Base-by-base conservation (phyloP, 2,888 invertebrate species). In the Agrotis ipsilon region DNA sequence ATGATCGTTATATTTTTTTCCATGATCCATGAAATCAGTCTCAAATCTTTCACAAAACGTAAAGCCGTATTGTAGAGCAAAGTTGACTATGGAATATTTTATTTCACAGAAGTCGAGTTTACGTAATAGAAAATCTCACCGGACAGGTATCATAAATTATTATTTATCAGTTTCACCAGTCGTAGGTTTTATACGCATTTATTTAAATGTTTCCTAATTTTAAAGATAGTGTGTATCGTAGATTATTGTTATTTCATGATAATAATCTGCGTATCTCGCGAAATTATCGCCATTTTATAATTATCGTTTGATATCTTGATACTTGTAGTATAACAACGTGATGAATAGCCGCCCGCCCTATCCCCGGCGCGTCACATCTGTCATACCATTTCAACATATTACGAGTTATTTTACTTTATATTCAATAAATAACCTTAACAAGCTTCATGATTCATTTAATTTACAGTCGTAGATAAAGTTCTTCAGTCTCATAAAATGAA, bases 201-300 rank as follows among this genome's bases (percentile, higher is more conserved):
- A 39, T 63, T 75, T 49, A 51, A 66, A 45, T 16, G 3, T 46
- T 24, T n/a, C 11, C 1, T 18, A 46, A 57, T 75, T 67, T 51
- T 45, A 46, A 13, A 51, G 39, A 67, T 51, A 51, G 39, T 39
- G 39, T n/a, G 18, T 16, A 18, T 75, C 48, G 32, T 21, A 32
- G 16, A 72, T 51, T 57, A 75, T 75, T 21, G 21, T 24, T 39
- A 57, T 67, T 72, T 58, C 14, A 67, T 75, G 75, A 72, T 57
- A 67, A 46, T 32, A 24, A 73, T 67, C 67, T 45, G 18, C 21
- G 18, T 45, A 66, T 75, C 55, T 62, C 68, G 32, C 57, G 32
- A 75, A 49, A 72, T 49, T 21, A 66, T 64, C 7, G n/a, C 27
- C 16, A 55, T 24, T 46, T 27, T n/a, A 55, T 66, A 66, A 49